Evolutionary conservation across 1,140 invertebrate species (phyloP).

Genomic region (Schlechtendalia chinensis): DNA sequence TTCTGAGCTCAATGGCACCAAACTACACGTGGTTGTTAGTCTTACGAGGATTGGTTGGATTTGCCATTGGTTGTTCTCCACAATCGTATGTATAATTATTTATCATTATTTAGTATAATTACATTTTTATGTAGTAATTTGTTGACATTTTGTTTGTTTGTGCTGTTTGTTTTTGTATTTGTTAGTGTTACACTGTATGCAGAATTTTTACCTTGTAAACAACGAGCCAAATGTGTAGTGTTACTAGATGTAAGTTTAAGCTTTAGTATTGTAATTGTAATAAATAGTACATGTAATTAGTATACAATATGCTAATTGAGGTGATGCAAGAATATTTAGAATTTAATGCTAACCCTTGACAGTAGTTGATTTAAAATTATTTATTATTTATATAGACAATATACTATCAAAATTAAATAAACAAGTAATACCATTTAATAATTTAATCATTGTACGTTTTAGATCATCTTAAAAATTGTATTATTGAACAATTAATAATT

Average conservation of each 20-base stretch:
- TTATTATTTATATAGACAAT: not conserved
- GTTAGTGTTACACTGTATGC: constrained; percentile 91
- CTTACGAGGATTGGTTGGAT: constrained; percentile 86
- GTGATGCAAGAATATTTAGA: not conserved
- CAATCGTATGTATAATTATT: constrained; percentile 82
- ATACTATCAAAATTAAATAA: not conserved
- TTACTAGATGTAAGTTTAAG: constrained; percentile 79
- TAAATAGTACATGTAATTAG: not conserved
- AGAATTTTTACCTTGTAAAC: constrained; percentile 90
- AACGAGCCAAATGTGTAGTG: constrained; percentile 91
- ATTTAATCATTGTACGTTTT: not conserved
- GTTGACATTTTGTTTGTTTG: constrained; percentile 15
- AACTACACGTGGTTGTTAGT: constrained; percentile 89
- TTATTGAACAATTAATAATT: not conserved
- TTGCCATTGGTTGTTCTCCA: constrained; percentile 93
- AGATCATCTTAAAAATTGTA: not conserved
- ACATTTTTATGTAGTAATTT: not conserved
- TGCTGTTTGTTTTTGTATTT: constrained; percentile 51
- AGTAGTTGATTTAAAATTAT: not conserved
- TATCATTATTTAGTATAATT: constrained; percentile 45
- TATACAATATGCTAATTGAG: not conserved
- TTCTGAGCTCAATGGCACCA: constrained; percentile 85
- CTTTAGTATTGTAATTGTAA: constrained; percentile 2
- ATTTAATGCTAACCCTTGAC: not conserved
- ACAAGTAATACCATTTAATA: not conserved